Conservation (phyloP, 1,140 invertebrate species). For the Melipona quadrifasciata region DNA sequence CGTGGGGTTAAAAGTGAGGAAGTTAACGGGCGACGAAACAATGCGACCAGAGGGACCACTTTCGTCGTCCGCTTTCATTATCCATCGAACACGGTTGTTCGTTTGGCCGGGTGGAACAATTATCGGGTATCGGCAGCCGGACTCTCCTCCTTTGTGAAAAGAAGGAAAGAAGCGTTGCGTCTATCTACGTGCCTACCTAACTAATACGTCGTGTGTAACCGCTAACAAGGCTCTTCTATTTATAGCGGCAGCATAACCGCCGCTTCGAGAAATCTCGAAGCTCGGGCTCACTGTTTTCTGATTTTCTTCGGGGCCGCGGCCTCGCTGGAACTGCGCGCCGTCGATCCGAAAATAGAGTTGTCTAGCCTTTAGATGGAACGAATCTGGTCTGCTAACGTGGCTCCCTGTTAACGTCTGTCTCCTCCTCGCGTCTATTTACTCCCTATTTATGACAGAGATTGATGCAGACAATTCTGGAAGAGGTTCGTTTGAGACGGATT, state of each 20-base stretch:
- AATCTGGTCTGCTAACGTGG: not conserved
- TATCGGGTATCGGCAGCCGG: constrained; percentile 18
- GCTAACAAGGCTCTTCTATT: constrained; percentile 44
- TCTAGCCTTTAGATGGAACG: not conserved
- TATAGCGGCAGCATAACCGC: not conserved
- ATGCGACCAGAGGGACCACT: not conserved
- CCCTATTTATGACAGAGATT: not conserved
- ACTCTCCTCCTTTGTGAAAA: constrained; percentile 12
- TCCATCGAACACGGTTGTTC: constrained; percentile 19
- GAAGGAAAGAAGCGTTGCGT: constrained; percentile 12
- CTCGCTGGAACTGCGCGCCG: not conserved
- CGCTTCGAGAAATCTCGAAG: not conserved
- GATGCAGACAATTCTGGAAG: not conserved
- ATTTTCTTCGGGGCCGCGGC: constrained; percentile 21
- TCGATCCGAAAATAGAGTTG: not conserved
- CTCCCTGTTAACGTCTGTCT: not conserved
- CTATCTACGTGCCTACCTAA: constrained; percentile 2
- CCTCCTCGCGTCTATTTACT: not conserved
- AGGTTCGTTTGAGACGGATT: not conserved
- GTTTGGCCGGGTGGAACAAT: constrained; percentile 27
- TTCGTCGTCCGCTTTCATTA: constrained; percentile 27
- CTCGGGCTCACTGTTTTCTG: constrained; percentile 14
- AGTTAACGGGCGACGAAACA: constrained; percentile 8
- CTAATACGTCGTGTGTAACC: constrained; percentile 10
- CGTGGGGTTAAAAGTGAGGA: constrained; percentile 3